phyloP scores from a whole-genome alignment of 2,888 invertebrate genomes.

The Mechanitis mazaeus region DNA sequence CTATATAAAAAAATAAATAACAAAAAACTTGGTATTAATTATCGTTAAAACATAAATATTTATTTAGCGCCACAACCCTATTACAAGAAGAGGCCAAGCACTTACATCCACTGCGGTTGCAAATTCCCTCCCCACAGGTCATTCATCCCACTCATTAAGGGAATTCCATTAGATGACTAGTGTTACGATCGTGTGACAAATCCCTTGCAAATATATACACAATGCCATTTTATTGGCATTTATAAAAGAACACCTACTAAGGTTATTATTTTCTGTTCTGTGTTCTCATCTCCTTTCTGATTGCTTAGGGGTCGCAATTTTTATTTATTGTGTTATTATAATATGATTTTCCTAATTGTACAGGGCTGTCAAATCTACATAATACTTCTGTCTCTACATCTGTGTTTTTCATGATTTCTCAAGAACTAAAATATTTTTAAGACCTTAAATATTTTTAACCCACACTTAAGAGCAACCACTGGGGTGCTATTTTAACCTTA shows the following conservation, averaged over 20 bases:
- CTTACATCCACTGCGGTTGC: conserved; percentile 48
- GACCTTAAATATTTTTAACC: neutral
- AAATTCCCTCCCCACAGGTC: conserved; percentile 50
- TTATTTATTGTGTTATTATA: too few species aligned
- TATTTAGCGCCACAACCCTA: conserved; percentile 15
- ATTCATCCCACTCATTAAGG: conserved; percentile 53
- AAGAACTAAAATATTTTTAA: neutral
- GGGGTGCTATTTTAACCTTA: conserved; percentile 4
- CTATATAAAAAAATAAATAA: too few species aligned
- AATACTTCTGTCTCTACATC: too few species aligned
- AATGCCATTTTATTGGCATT: conserved; percentile 1
- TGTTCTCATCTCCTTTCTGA: too few species aligned
- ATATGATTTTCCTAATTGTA: too few species aligned
- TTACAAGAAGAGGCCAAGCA: conserved; percentile 33
- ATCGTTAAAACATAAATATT: neutral
- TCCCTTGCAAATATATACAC: neutral
- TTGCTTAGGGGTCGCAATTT: too few species aligned
- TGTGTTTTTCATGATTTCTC: too few species aligned
- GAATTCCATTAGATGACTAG: conserved; percentile 42
- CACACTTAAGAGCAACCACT: neutral
- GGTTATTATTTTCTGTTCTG: too few species aligned
- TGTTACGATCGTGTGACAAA: conserved; percentile 19
- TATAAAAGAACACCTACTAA: neutral
- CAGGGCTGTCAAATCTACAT: too few species aligned
- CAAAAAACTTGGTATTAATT: too few species aligned